Percentiles rank a stretch among this genome's conserved stretches.
Evolutionary conservation across 1,140 invertebrate species (phyloP).

Genomic region (Drosophila lacteicornis): DNA sequence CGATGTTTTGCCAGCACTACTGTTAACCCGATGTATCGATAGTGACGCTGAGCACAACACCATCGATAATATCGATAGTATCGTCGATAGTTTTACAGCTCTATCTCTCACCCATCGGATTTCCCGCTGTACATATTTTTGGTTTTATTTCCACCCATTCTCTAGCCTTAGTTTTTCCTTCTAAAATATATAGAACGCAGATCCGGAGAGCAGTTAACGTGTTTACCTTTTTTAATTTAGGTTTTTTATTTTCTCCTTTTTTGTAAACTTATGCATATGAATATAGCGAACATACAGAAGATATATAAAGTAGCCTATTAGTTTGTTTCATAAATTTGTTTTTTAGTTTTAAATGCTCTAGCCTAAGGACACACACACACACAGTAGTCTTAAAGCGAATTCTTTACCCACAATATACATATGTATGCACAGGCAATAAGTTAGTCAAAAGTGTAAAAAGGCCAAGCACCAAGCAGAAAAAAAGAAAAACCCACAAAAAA

Average conservation of each 20-base stretch:
- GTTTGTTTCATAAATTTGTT: conserved; percentile 80
- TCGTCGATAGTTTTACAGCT: too few species aligned
- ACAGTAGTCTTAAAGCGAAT: conserved; percentile 55
- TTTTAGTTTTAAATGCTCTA: conserved; percentile 78
- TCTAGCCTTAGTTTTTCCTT: conserved; percentile 59
- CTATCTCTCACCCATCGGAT: conserved; percentile 22
- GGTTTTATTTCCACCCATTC: conserved; percentile 38
- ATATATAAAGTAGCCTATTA: conserved; percentile 54
- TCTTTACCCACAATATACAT: conserved; percentile 64
- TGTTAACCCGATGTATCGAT: too few species aligned
- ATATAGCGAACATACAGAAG: conserved; percentile 46
- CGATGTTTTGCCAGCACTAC: too few species aligned
- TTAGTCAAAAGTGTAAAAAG: conserved; percentile 74
- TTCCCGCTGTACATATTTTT: conserved; percentile 61
- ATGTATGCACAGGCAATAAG: conserved; percentile 76
- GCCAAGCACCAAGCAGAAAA: conserved; percentile 53
- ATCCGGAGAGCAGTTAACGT: conserved; percentile 49
- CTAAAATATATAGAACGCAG: conserved; percentile 23
- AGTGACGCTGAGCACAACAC: too few species aligned
- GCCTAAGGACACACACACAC: conserved; percentile 59
- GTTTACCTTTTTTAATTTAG: conserved; percentile 34
- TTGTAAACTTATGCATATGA: conserved; percentile 47
- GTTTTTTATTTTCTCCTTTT: conserved; percentile 46
- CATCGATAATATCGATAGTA: too few species aligned
- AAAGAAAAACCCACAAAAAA: conserved; percentile 29